These are phyloP conservation scores for Nesometra sesokonis DNA, from an alignment of 35 echinoderm and acorn worm species.

Conservation along the genomic window DNA sequence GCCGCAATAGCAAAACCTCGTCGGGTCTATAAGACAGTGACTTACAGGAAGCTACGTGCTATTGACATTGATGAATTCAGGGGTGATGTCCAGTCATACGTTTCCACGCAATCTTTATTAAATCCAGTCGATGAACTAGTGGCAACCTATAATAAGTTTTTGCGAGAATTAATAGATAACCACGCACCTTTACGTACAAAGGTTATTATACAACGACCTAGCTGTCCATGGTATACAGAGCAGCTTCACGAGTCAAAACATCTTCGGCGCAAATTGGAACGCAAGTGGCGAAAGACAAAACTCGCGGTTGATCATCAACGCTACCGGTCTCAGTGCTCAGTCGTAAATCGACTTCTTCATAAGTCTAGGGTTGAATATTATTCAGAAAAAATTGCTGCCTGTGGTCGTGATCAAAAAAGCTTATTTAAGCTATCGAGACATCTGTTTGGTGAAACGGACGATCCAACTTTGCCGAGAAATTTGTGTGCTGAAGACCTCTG, in stretches of 20 bases:
- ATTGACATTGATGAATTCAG: too few relatives aligned
- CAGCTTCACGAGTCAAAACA: slow-evolving; percentile 3
- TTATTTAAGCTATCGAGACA: neutral
- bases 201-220: slow-evolving; percentile 2
- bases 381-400: slow-evolving; percentile 1
- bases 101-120: too few relatives aligned
- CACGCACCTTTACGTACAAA: slow-evolving; percentile 23
- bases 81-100: too few relatives aligned
- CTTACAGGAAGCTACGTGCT: too few relatives aligned
- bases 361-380: slow-evolving; percentile 6
- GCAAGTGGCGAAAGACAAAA: slow-evolving; percentile 15
- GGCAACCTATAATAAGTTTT: neutral
- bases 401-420: neutral
- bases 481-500: neutral
- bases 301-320: neutral
- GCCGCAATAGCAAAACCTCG: too few relatives aligned
- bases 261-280: neutral
- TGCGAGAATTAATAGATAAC: slow-evolving; percentile 16
- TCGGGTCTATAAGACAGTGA: too few relatives aligned
- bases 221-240: slow-evolving; percentile 26
- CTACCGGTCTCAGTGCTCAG: neutral
- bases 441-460: neutral
- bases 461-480: neutral
- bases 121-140: neutral
- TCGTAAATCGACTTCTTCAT: neutral